Evolutionary conservation across 64 coral and sea anemone genomes (phyloP), one percentile per base, ranked within the genome.

Genomic region (Dendrophyllia cribrosa): DNA sequence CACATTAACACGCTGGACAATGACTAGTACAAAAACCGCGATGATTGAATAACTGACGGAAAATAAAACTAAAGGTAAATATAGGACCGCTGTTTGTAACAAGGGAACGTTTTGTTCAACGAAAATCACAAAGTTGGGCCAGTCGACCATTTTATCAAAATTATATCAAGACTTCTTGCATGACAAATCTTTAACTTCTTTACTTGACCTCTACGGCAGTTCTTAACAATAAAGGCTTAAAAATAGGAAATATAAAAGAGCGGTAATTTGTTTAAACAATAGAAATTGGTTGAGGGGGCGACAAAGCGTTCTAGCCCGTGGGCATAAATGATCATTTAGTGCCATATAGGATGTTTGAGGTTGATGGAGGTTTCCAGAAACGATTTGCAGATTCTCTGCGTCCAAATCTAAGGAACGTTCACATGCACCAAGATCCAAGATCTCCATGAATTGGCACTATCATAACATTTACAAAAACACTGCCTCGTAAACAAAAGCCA

Each of bases 211-310:
- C 16, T 20, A 6, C 72, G 34, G 45, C 46, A 17, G 44, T 7
- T 50, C 6, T 75, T 75, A 50, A 75, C 1, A 19, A 49, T n/a
- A 67, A 51, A 67, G 23, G 45, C 43, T 65, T n/a, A n/a, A 48
- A 51, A 67, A 51, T 75, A 67, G 80, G 78, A 84, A 84, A 51
- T 50, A 20, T 34, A 67, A 66, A 84, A 84, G 80, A 48, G 80
- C 9, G 80, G 1, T 24, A 84, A 84, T 66, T 83, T 20, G 60
- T 83, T 25, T 59, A 66, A 83, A 83, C 80, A 84, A 84, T 67
- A 13, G 43, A 20, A 50, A 68, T 68, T 51, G 16, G 43, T 51
- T 11, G 19, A 19, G 80, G 80, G 80, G 80, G 80, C 21, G 62
- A 84, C 17, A 66, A 48, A 47, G 17, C 12, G 14, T 21, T 46